These are phyloP conservation scores for Ericerus pela DNA, from an alignment of 1,140 invertebrate species.

Conservation along the genomic window DNA sequence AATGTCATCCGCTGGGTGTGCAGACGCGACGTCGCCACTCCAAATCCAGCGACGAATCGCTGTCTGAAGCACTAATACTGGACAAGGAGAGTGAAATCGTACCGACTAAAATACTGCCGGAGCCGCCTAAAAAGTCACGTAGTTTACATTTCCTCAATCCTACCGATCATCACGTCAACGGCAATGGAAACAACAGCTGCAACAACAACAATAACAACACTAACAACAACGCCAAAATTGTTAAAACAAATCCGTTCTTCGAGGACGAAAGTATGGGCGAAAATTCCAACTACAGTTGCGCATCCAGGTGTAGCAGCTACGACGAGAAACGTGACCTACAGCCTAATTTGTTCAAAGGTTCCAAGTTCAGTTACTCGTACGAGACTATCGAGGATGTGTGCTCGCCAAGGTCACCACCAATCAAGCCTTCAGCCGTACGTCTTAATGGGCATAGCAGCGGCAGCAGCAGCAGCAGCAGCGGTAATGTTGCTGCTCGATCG, in stretches of 20 bases:
- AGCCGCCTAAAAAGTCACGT: constrained; percentile 40
- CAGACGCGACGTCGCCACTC: constrained; percentile 19
- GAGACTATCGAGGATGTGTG: background rate
- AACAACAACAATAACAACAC: no score
- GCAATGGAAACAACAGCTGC: no score
- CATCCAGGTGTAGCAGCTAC: constrained; percentile 16
- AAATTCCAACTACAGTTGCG: constrained; percentile 38
- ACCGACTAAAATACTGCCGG: constrained; percentile 42
- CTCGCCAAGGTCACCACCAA: background rate
- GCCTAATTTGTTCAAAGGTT: background rate
- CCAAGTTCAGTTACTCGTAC: no score
- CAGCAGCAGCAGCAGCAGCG: constrained; percentile 35
- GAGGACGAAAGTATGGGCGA: constrained; percentile 50
- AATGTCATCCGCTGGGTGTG: background rate
- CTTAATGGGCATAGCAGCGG: constrained; percentile 29
- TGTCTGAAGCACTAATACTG: constrained; percentile 16
- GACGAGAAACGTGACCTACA: background rate
- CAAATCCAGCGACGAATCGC: background rate
- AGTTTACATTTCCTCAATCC: constrained; percentile 35
- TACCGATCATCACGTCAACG: no score
- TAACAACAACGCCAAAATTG: no score
- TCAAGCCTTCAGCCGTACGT: background rate
- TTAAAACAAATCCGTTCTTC: constrained; percentile 34
- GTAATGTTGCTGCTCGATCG: constrained; percentile 29
- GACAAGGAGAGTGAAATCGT: constrained; percentile 41